Evolutionary conservation across 2,797 vertebrate genomes (phyloP), one percentile per base, ranked within the genome.

Genomic region (Hippocampus kuda): DNA sequence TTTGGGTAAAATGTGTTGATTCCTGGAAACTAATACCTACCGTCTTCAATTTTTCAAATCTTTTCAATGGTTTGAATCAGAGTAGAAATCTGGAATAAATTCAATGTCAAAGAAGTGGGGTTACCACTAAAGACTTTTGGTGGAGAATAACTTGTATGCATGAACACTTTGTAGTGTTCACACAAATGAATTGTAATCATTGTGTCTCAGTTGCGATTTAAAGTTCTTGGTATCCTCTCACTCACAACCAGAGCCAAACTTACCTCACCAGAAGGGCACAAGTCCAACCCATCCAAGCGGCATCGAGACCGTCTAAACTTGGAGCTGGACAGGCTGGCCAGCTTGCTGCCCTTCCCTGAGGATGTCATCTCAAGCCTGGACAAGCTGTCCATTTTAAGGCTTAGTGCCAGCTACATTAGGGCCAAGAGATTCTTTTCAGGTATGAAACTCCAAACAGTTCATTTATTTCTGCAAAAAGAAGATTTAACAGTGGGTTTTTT

Each of bases 251-350:
- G 89, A 73, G 69, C 61, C 67, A 85, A 86, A 70, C 66, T 72
- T 3, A 38, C 68, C 1, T 68, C 80, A 3, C 30, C 72, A 0
- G 87, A 88, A 44, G 80, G 83, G 2, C 59, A 73, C 57, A 84
- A 79, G 77, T 90, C 91, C 67, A 91, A 90, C 80, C 88, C 91
- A 0, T 92, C 90, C 75, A 90, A 87, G 63, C 86, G 88, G 10
- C 90, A 91, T 75, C 77, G 90, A 0, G 89, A 90, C 76, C 85
- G 90, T 1, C 88, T 92, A 65, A 91, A 91, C 81, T 77, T 79
- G 0, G 91, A 92, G 81, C 86, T 91, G 84, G 91, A 90, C 74
- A 84, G 83, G 5, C 86, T 92, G 34, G 88, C 87, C 13, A 73
- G 79, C 75, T 82, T 90, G 64, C 82, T 90, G 75, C 89, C 90